Evolutionary conservation across 2,113 vertebrate species (phyloP).

Genomic region (Taxidea taxus): DNA sequence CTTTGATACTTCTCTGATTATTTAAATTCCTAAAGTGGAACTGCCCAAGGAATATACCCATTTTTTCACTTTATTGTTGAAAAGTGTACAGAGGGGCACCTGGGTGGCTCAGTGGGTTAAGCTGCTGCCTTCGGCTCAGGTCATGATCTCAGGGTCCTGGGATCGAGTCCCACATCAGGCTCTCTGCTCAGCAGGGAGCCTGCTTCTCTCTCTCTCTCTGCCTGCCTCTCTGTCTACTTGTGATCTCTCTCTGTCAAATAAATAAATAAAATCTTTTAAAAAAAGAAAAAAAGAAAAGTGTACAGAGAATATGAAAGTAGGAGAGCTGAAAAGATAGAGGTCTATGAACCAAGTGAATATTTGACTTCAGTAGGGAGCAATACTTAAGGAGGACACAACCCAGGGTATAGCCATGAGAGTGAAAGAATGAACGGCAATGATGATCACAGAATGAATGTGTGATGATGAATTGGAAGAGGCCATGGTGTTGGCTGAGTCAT

Average conservation of each 20-base stretch:
- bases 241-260: too few relatives aligned
- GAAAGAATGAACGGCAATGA: background rate
- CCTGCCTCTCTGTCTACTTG: too few relatives aligned
- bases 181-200: too few relatives aligned
- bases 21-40: background rate
- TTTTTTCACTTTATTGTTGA: background rate
- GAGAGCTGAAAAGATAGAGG: background rate
- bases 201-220: too few relatives aligned
- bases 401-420: background rate
- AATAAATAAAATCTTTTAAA: too few relatives aligned
- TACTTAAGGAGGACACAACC: background rate
- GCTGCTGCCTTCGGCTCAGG: too few relatives aligned
- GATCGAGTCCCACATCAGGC: too few relatives aligned
- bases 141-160: too few relatives aligned
- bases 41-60: background rate
- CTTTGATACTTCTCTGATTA: background rate
- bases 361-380: background rate
- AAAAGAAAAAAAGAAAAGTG: too few relatives aligned
- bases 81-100: background rate
- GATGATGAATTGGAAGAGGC: background rate
- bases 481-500: background rate
- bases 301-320: background rate
- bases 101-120: too few relatives aligned
- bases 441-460: background rate
- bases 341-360: background rate